These are phyloP conservation scores for Galerucella pusilla DNA, from an alignment of 2,888 invertebrate genomes.

Conservation along the genomic window DNA sequence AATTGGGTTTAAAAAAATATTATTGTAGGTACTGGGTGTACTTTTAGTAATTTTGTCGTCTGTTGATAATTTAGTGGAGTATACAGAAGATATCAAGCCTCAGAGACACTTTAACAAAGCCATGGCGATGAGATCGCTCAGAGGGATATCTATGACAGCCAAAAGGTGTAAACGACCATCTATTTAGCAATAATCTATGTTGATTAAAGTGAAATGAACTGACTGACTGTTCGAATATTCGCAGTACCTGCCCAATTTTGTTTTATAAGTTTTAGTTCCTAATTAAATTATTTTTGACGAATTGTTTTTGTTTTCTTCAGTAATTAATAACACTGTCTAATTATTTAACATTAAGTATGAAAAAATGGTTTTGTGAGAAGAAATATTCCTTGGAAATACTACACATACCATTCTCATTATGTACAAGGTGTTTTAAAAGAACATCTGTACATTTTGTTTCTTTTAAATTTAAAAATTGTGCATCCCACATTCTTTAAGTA, in stretches of 20 bases:
- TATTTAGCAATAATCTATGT: not conserved
- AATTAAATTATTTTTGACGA: slow-evolving; percentile 21
- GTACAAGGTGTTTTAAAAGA: no score
- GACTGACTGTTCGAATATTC: slow-evolving; percentile 1
- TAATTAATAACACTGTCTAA: no score
- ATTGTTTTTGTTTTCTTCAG: not conserved
- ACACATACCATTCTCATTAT: no score
- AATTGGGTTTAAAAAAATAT: slow-evolving; percentile 5
- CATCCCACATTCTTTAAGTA: no score
- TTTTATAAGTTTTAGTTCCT: slow-evolving; percentile 18
- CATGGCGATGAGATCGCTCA: slow-evolving; percentile 87
- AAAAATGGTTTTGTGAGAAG: no score
- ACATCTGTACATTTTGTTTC: no score
- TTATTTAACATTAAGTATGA: not conserved
- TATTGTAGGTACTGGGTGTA: slow-evolving; percentile 80
- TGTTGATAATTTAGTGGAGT: slow-evolving; percentile 67
- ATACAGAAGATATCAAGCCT: slow-evolving; percentile 73
- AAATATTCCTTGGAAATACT: no score
- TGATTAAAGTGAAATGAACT: not conserved
- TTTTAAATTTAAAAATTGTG: no score
- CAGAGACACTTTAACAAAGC: slow-evolving; percentile 90
- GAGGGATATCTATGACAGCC: slow-evolving; percentile 60
- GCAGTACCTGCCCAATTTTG: slow-evolving; percentile 11
- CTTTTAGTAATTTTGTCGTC: slow-evolving; percentile 85
- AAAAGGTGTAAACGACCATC: slow-evolving; percentile 53